Evolutionary conservation across 2,888 invertebrate species (phyloP).

Genomic region (Agrotis exclamationis): DNA sequence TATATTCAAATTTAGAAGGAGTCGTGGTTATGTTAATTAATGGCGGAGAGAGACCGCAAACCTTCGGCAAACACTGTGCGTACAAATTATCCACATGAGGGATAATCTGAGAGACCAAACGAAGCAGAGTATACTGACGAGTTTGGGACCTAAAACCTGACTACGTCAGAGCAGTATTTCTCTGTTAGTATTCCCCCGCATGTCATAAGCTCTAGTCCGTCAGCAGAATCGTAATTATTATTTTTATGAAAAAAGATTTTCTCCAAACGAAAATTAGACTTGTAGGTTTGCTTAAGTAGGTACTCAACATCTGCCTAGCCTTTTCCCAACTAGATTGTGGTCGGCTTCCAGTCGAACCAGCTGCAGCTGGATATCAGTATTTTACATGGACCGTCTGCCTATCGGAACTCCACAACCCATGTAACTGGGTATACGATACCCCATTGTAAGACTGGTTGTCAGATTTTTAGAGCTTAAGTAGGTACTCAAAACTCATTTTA

Average conservation of each 20-base stretch:
- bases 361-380: too few relatives aligned
- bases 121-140: conserved; percentile 40
- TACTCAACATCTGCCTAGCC: too few relatives aligned
- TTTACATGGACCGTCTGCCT: too few relatives aligned
- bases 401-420: too few relatives aligned
- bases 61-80: conserved; percentile 54
- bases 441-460: too few relatives aligned
- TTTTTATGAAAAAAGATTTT: conserved; percentile 39
- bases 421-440: too few relatives aligned
- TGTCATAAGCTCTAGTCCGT: conserved; percentile 31
- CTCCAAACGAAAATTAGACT: conserved; percentile 13
- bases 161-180: conserved; percentile 27
- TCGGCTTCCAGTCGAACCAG: too few relatives aligned
- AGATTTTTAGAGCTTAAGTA: too few relatives aligned
- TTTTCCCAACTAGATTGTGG: too few relatives aligned
- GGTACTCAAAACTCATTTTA: too few relatives aligned
- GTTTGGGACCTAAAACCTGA: conserved; percentile 9
- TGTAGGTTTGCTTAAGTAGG: neutral
- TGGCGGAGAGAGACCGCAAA: conserved; percentile 45
- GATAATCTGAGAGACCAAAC: conserved; percentile 49
- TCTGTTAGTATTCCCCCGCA: conserved; percentile 27
- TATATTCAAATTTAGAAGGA: conserved; percentile 53
- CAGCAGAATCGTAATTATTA: conserved; percentile 29
- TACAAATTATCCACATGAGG: conserved; percentile 59
- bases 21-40: conserved; percentile 60